These are phyloP conservation scores for Apostichopus japonicus DNA, from an alignment of 35 echinoderm and acorn worm genomes.

Conservation along the genomic window DNA sequence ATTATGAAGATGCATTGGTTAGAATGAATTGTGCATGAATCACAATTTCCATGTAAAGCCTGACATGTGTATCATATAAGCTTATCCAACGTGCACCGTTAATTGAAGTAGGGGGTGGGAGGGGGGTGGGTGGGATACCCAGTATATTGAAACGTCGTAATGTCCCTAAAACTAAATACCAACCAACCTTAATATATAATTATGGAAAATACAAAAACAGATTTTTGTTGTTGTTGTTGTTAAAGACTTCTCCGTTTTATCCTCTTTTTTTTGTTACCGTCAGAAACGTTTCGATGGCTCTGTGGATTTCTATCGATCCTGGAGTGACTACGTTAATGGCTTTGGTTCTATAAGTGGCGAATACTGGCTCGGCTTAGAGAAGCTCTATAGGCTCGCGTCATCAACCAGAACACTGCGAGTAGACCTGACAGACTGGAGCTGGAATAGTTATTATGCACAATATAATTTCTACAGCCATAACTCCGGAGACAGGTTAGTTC, in stretches of 20 bases:
- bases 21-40: no score
- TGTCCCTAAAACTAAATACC: no score
- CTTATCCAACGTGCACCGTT: no score
- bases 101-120: background rate
- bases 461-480: constrained; percentile 74
- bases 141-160: no score
- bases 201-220: no score
- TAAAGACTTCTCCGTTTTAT: background rate
- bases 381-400: constrained; percentile 64
- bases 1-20: no score
- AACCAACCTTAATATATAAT: no score
- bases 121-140: no score
- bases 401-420: constrained; percentile 62
- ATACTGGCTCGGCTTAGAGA: constrained; percentile 82
- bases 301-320: constrained; percentile 65
- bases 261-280: no score
- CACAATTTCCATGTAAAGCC: no score
- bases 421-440: constrained; percentile 56
- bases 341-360: constrained; percentile 77
- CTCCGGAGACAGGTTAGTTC: constrained; percentile 56
- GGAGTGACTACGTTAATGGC: constrained; percentile 84
- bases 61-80: no score
- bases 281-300: constrained; percentile 54
- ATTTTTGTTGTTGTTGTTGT: no score
- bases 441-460: constrained; percentile 56